Conservation (phyloP, 2,797 vertebrate species). For the Typhlichthys eigenmanni region DNA sequence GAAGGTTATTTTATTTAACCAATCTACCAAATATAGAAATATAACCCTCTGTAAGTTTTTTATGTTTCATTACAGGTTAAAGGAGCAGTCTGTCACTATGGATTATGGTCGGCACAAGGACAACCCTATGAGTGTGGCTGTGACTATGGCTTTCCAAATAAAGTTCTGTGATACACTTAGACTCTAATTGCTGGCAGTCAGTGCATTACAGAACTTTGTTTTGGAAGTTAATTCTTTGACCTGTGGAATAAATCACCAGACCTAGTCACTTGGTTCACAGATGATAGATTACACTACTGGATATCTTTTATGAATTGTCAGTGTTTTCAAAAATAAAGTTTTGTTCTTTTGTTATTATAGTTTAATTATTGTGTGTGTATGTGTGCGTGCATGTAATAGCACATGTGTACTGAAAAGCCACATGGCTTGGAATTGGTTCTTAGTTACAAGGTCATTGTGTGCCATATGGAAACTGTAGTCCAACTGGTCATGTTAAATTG, state of each 20-base stretch:
- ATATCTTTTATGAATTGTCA: constrained; percentile 30
- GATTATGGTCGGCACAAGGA: constrained; percentile 61
- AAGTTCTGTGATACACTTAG: constrained; percentile 89
- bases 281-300: background rate
- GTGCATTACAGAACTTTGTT: constrained; percentile 92
- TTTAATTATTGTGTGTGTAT: constrained; percentile 10
- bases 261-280: constrained; percentile 52
- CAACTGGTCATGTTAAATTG: constrained; percentile 50
- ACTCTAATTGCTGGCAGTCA: constrained; percentile 84
- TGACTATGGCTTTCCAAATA: constrained; percentile 82
- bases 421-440: constrained; percentile 13
- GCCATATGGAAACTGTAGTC: constrained; percentile 67
- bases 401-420: constrained; percentile 10
- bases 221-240: constrained; percentile 79
- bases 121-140: constrained; percentile 70
- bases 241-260: constrained; percentile 52
- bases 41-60: constrained; percentile 12
- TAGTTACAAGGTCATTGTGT: constrained; percentile 29
- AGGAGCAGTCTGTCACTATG: constrained; percentile 55
- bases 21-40: constrained; percentile 4
- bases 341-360: constrained; percentile 13
- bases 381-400: background rate
- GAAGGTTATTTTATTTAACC: background rate
- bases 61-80: constrained; percentile 58
- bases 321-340: constrained; percentile 60